Conservation (phyloP, 2,113 vertebrate genomes). For the Rhinogobius similis region DNA sequence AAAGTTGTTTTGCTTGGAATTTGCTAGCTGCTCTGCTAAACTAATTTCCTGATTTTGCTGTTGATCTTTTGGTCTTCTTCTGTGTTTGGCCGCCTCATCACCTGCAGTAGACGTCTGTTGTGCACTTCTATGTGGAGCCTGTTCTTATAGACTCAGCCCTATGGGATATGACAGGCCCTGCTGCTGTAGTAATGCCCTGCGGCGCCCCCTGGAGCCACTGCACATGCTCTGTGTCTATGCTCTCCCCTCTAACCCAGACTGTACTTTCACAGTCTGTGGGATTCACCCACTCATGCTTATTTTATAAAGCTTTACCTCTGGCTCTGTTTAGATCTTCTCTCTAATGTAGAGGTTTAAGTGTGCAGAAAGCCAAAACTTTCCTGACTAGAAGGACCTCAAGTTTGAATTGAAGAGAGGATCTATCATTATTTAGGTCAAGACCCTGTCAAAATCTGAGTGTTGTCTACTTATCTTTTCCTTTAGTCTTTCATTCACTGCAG, state of each 20-base stretch:
- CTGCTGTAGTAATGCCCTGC: slow-evolving; percentile 4
- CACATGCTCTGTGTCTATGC: neutral
- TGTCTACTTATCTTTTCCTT: neutral
- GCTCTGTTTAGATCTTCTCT: slow-evolving; percentile 16
- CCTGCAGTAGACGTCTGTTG: too few species aligned
- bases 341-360: neutral
- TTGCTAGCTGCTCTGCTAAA: too few species aligned
- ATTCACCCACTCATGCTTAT: slow-evolving; percentile 29
- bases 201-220: slow-evolving; percentile 25
- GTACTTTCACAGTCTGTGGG: slow-evolving; percentile 12
- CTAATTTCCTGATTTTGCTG: too few species aligned
- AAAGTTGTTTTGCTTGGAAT: too few species aligned
- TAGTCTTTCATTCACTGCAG: neutral
- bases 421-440: too few species aligned
- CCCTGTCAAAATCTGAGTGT: too few species aligned
- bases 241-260: slow-evolving; percentile 1
- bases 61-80: neutral
- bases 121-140: neutral
- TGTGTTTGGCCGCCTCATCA: neutral
- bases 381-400: neutral
- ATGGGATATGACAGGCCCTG: slow-evolving; percentile 11
- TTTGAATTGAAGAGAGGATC: neutral
- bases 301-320: slow-evolving; percentile 16
- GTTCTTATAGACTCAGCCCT: neutral
- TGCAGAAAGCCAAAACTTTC: neutral